Conservation (phyloP, 2,113 vertebrate genomes). For the Siphamia tubifer region DNA sequence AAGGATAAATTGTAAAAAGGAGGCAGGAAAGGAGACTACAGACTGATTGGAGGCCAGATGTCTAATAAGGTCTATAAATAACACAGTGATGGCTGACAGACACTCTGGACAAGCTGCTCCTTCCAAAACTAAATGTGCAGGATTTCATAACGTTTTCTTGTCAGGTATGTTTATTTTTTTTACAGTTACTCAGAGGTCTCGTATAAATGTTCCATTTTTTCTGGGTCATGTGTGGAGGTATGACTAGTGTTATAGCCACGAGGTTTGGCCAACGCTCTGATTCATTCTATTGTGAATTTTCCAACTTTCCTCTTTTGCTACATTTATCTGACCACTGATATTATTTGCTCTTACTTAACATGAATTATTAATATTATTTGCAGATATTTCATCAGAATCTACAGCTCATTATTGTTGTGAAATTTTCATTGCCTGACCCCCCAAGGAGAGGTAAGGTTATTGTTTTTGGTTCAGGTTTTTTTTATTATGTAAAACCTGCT, state of each 20-base stretch:
- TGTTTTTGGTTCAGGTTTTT: too few relatives aligned
- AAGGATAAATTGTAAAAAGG: constrained; percentile 63
- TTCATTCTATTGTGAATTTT: too few relatives aligned
- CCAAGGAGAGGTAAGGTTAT: too few relatives aligned
- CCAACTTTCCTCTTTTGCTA: background rate
- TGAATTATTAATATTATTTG: too few relatives aligned
- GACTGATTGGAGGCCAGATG: constrained; percentile 65
- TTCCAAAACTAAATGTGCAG: constrained; percentile 1
- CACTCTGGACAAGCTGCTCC: background rate
- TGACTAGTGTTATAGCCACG: background rate
- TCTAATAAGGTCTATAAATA: constrained; percentile 67
- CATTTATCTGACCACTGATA: background rate
- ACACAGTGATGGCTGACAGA: constrained; percentile 37
- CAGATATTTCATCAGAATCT: too few relatives aligned
- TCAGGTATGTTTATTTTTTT: background rate
- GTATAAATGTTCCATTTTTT: background rate
- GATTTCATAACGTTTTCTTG: constrained; percentile 1
- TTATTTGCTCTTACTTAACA: too few relatives aligned
- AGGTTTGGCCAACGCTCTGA: background rate
- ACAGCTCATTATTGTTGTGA: too few relatives aligned
- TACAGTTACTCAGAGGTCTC: background rate
- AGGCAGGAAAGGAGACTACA: constrained; percentile 42
- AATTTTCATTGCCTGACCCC: too few relatives aligned
- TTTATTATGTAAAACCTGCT: too few relatives aligned
- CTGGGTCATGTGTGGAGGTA: background rate